Percentiles rank a stretch among this genome's conserved stretches.
Conservation (phyloP, 2,888 invertebrate genomes). For the Apamea monoglypha region DNA sequence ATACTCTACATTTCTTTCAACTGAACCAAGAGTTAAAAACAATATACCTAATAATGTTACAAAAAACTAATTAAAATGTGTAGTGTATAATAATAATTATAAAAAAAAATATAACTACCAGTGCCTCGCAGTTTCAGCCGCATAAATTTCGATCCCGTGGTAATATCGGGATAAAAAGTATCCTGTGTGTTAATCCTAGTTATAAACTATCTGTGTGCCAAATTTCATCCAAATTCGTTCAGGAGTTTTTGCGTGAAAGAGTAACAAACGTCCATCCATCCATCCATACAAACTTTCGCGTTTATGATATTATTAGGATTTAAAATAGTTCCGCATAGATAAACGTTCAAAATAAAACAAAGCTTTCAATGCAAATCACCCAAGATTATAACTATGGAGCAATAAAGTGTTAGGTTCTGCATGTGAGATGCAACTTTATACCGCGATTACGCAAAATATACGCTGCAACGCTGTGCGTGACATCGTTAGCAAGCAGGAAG, state of each 20-base stretch:
- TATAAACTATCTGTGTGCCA: no score
- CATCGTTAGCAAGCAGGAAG: constrained; percentile 67
- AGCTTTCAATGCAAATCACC: constrained; percentile 30
- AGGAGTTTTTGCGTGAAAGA: no score
- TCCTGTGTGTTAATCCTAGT: no score
- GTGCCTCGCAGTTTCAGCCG: no score
- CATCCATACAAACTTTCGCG: no score
- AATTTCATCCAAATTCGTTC: no score
- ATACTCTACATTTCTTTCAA: background rate
- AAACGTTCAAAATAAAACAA: background rate
- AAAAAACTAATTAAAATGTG: background rate
- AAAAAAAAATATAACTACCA: no score
- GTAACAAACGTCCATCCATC: no score
- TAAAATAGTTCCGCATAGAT: background rate
- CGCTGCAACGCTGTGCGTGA: constrained; percentile 68
- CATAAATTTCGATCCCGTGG: no score
- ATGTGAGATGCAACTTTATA: constrained; percentile 64
- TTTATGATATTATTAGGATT: background rate
- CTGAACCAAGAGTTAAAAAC: background rate
- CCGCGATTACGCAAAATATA: constrained; percentile 67
- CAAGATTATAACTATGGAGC: constrained; percentile 34
- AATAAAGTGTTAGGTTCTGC: constrained; percentile 52
- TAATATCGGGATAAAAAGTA: no score
- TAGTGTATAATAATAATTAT: no score
- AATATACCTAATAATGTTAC: background rate